phyloP scores from a whole-genome alignment of 2,797 vertebrate species.

The Acanthis flammea region DNA sequence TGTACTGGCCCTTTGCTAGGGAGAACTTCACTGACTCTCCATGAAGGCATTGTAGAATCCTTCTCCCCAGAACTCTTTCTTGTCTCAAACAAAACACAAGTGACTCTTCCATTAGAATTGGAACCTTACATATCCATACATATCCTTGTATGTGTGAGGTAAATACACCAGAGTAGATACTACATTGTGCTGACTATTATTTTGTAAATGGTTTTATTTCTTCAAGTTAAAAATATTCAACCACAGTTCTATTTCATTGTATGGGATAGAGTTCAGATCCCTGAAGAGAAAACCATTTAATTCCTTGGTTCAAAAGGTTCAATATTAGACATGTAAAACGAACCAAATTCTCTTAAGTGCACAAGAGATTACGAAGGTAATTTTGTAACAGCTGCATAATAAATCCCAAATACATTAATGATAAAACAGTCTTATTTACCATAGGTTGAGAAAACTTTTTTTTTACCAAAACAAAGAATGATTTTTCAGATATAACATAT shows the following conservation, averaged over 20 bases:
- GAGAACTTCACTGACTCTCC: background rate
- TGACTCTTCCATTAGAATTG: background rate
- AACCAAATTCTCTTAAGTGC: background rate
- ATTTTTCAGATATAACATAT: background rate
- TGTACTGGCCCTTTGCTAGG: background rate
- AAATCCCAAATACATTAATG: background rate
- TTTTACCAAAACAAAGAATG: background rate
- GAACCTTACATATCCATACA: background rate
- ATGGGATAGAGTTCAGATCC: background rate
- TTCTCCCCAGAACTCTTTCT: background rate
- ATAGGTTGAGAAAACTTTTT: background rate
- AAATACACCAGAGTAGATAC: background rate
- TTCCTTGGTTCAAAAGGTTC: background rate
- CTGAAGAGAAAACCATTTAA: background rate
- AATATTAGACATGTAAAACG: background rate
- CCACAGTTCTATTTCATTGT: background rate
- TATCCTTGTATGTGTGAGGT: background rate
- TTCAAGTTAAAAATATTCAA: background rate
- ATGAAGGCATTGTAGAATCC: background rate
- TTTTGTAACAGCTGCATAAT: background rate
- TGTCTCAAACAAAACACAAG: background rate
- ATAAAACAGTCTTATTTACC: background rate
- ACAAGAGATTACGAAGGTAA: background rate
- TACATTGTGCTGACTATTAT: background rate
- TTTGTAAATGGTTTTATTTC: background rate